Base-by-base conservation (phyloP, 2,113 vertebrate genomes). In the Oreochromis aureus region DNA sequence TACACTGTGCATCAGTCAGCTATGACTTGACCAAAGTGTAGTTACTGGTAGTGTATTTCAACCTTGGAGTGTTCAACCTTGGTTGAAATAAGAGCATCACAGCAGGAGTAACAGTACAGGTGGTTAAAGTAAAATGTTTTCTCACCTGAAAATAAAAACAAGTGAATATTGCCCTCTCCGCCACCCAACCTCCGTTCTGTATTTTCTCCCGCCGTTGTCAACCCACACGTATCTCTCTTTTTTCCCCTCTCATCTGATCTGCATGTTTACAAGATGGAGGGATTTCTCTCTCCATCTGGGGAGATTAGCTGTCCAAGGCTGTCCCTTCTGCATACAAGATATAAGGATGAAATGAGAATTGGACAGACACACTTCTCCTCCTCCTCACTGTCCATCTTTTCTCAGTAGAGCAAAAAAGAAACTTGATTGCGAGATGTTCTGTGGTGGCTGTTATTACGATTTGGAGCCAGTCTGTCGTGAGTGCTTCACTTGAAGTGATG, bases 281-380 rank as follows among this genome's bases (percentile, higher is more conserved):
- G 96, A 96, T 96, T 92, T 92, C 92, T 93, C 44, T 89, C 85
- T 94, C 95, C 95, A 94, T 95, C 94, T 94, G 93, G 84, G 48
- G 95, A 96, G 96, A 96, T 97, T 97, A 96, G 94, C 92, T 93
- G 95, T 95, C 94, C 96, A 96, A 96, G 95, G 96, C 93, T 93
- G 93, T 90, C 81, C 89, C 73, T 85, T 73, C 85, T 91, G 78
- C 84, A 89, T 83, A 36, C 81, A 51, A 83, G n/a, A 94, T 96
- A 96, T 95, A 96, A 96, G 93, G 89, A 90, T 82, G 87, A 86
- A 89, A 54, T 18, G 84, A 79, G 80, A 89, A 85, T 55, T 85
- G 46, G 76, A 34, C 59, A 84, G 86, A 69, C 51, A 55, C 88
- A 80, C 73, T 90, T 27, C 59, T 81, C 46, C 46, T 79, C 54